Evolutionary conservation across 2,797 vertebrate genomes (phyloP), one percentile per base, ranked within the genome.

Genomic region (Halcyon badia): DNA sequence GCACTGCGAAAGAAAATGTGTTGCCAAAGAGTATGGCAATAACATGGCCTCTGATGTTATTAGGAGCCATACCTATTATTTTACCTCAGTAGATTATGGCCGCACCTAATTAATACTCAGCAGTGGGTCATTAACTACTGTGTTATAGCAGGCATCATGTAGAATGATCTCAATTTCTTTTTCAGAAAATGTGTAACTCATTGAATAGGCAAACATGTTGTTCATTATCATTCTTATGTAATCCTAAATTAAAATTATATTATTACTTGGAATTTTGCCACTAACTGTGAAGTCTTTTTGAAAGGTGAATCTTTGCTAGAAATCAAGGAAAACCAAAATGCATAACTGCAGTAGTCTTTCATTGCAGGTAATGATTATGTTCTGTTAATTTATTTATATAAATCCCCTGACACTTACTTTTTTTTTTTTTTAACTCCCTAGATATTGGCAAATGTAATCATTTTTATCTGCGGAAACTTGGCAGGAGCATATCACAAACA

Each of bases 401-500:
- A 83, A 52, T 49, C 86, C 9, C 24, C 14, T 95, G 37, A 89
- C 19, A 6, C 4, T 6, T 56, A 48, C 16, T 31, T 54, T 31
- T 19, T 42, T 60, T n/a, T 44, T 31, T 48, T 60, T n/a, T 44
- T 57, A 80, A 46, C 42, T 6, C 24, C 20, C 35, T 96, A 99
- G 99, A 99, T 99, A 94, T 89, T 99, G 98, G 99, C 99, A 90
- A 99, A 99, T 17, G 98, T 99, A 72, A 99, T 99, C 42, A 99
- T 99, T 97, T 99, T 99, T 96, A 98, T 99, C 98, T 99, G 99
- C 11, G 99, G 99, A 54, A 99, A 99, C 98, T 98, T 99, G 98
- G 99, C 99, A 0, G 99, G 99, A 22, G 99, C 99, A 0, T 99
- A 99, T 96, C 99, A 99, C 97, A 99, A 99, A 54, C 99, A 99